phyloP scores from a whole-genome alignment of 1,140 invertebrate genomes.

The Belonocnema kinseyi region DNA sequence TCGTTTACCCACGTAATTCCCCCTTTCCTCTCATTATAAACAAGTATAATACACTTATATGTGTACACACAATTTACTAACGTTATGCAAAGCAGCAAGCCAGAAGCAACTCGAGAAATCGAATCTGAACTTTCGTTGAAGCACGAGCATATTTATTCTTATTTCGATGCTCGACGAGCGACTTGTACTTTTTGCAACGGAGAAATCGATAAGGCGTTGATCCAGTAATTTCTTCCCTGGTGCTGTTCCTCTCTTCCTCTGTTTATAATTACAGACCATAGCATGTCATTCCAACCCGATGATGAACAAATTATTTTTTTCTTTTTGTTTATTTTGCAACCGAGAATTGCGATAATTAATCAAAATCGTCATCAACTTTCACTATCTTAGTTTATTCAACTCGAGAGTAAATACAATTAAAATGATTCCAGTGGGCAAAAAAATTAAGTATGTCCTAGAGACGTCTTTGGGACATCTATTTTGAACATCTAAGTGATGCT shows the following conservation, averaged over 20 bases:
- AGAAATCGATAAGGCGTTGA: slow-evolving; percentile 11
- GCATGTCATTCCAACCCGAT: neutral
- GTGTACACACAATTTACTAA: neutral
- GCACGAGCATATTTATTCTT: slow-evolving; percentile 1
- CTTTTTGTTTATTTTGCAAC: neutral
- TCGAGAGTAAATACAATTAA: neutral
- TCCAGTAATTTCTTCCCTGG: neutral
- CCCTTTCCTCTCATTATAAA: slow-evolving; percentile 11
- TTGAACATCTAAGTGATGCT: too few relatives aligned
- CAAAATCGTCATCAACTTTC: slow-evolving; percentile 26
- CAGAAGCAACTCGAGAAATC: slow-evolving; percentile 1
- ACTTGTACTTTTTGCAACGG: neutral
- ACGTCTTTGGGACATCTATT: too few relatives aligned
- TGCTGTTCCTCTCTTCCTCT: neutral
- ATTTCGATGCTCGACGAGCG: slow-evolving; percentile 9
- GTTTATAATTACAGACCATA: slow-evolving; percentile 1
- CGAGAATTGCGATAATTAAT: slow-evolving; percentile 13
- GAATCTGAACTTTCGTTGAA: slow-evolving; percentile 19
- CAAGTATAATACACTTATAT: neutral
- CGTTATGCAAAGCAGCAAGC: slow-evolving; percentile 18
- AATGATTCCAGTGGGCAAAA: too few relatives aligned
- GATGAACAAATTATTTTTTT: neutral
- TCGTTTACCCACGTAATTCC: neutral
- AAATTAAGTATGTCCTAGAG: too few relatives aligned
- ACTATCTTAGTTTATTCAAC: slow-evolving; percentile 19